Conservation (phyloP, 2,113 vertebrate species). For the Pogona vitticeps region DNA sequence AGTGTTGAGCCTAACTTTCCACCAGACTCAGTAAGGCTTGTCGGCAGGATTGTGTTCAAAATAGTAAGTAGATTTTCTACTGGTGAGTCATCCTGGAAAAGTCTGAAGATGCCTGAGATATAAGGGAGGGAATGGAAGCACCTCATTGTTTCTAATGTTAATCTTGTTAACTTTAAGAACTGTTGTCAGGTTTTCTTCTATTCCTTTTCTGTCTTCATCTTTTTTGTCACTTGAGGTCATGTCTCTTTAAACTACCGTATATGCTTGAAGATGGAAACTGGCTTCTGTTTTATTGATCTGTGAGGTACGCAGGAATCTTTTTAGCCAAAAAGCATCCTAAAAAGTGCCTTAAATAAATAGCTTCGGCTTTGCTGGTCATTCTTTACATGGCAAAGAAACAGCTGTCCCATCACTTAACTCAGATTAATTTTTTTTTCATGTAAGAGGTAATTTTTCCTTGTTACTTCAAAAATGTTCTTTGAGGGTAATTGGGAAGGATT, state of each 20-base stretch:
- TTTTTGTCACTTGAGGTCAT: background rate
- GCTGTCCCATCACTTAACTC: no score
- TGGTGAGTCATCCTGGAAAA: background rate
- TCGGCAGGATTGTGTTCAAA: constrained; percentile 87
- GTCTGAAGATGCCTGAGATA: background rate
- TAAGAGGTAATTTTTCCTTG: no score
- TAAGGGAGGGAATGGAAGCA: background rate
- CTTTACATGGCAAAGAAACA: no score
- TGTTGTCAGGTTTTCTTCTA: background rate
- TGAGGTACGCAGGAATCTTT: background rate
- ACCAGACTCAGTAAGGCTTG: constrained; percentile 90
- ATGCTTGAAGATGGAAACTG: background rate
- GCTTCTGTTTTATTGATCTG: background rate
- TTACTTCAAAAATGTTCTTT: no score
- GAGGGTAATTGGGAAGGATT: no score
- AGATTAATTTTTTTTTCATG: no score
- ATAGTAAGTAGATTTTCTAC: constrained; percentile 77
- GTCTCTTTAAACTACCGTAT: background rate
- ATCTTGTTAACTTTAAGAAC: background rate
- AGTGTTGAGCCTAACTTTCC: constrained; percentile 83
- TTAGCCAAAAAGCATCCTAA: background rate
- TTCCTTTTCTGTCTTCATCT: background rate
- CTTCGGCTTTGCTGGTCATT: no score
- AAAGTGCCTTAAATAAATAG: background rate
- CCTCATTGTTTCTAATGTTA: background rate